phyloP scores from a whole-genome alignment of 2,113 vertebrate genomes.

The Cepphus grylle region DNA sequence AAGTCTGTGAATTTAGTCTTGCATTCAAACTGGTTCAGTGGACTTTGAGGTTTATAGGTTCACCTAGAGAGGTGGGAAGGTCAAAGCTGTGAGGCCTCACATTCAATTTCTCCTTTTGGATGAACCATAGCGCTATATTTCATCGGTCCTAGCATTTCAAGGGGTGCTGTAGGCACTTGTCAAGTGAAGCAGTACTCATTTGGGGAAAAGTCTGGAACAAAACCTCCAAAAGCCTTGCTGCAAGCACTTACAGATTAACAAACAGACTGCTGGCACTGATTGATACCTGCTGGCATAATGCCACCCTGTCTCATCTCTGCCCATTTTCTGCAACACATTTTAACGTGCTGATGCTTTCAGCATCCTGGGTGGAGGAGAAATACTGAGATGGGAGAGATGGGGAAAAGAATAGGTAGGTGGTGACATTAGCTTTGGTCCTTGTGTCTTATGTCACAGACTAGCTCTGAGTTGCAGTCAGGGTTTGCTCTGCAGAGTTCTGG shows the following conservation, averaged over 20 bases:
- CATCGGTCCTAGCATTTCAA: background rate
- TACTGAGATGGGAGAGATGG: background rate
- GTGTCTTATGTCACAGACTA: background rate
- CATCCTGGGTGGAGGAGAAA: background rate
- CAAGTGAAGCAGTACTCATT: background rate
- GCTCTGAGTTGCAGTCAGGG: background rate
- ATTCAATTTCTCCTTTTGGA: background rate
- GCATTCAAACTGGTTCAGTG: background rate
- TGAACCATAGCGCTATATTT: background rate
- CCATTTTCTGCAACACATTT: background rate
- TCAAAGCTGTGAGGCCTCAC: background rate
- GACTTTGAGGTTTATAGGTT: background rate
- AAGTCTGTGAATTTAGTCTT: background rate
- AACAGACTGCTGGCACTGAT: background rate
- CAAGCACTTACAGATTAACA: background rate
- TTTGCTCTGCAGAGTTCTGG: background rate
- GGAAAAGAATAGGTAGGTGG: background rate
- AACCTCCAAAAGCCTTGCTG: background rate
- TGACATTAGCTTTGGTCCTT: background rate
- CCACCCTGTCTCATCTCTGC: background rate
- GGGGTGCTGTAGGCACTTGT: background rate
- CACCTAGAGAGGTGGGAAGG: background rate
- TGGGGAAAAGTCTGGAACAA: background rate
- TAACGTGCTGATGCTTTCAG: background rate
- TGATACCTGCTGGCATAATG: conserved; percentile 11